phyloP scores from a whole-genome alignment of 2,113 vertebrate genomes.

The Antechinus flavipes region DNA sequence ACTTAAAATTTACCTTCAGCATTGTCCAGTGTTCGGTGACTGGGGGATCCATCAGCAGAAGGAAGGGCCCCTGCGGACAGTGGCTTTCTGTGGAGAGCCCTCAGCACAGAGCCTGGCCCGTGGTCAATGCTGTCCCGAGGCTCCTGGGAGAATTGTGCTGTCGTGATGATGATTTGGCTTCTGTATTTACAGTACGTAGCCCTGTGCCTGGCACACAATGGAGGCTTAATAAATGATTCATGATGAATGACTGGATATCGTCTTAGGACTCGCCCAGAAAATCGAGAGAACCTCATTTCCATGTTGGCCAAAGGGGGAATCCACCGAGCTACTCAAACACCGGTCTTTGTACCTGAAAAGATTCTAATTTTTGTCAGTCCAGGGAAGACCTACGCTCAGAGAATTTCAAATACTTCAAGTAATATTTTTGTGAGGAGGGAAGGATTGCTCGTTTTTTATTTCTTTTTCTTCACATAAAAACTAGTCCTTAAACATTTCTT shows the following conservation, averaged over 20 bases:
- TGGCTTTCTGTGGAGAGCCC: neutral
- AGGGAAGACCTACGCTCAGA: fast-evolving
- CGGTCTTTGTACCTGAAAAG: neutral
- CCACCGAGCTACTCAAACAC: neutral
- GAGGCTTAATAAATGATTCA: neutral
- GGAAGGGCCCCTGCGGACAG: no score
- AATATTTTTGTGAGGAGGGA: neutral
- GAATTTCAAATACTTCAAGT: neutral
- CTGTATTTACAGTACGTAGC: neutral
- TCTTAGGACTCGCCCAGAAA: neutral
- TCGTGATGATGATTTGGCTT: neutral
- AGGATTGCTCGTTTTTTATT: neutral
- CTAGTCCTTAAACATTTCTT: neutral
- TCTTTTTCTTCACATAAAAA: neutral
- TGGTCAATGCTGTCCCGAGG: neutral
- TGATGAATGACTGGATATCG: neutral
- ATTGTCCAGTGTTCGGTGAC: neutral
- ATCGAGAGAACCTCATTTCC: neutral
- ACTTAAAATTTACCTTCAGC: neutral
- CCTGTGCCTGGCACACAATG: neutral
- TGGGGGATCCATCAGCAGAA: neutral
- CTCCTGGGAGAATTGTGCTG: neutral
- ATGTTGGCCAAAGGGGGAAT: neutral
- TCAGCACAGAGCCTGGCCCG: neutral
- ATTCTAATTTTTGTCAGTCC: neutral